Evolutionary conservation across 2,888 invertebrate species (phyloP), one percentile per base, ranked within the genome.

Genomic region (Drosophila villosipedis): DNA sequence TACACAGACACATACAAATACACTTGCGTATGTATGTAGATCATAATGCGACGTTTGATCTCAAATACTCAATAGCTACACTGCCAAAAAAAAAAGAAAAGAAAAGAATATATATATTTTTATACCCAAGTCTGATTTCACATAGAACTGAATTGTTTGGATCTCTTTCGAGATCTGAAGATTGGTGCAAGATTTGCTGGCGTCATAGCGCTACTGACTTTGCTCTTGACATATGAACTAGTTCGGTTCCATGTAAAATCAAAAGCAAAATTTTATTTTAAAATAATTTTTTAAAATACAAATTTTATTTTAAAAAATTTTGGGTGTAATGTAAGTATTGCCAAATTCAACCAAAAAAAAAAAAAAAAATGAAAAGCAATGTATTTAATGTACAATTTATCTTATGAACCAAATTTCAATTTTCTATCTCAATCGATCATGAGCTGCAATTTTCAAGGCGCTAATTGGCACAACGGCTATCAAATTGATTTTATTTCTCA

Each of bases 231-330:
- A 50, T 37, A n/a, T 39, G 53, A 57, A 55, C 22, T 33, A 66
- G 28, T 91, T 91, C 84, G 80, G 89, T 89, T 92, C 81, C 78
- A 83, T 82, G 91, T 91, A 91, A 89, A 92, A 92, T 92, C 92
- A 87, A 78, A 88, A 89, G 90, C 87, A 91, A 92, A 91, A 92
- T 91, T 92, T 92, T 91, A 88, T 91, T 92, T 92, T 92, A 92
- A 92, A 92, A 92, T 92, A 92, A 92, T 90, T 92, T 91, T 80
- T 92, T 92, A 91, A 92, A 91, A 90, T 92, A 92, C 88, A 92
- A 92, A 92, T 92, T 92, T 92, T 92, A 92, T 92, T 92, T 92
- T 92, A 92, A 92, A 92, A 89, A 92, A 92, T 92, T 92, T 92
- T 92, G 92, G 92, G 92, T 92, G 92, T 92, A 88, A 92, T 91